Percentiles rank a stretch among this genome's conserved stretches.
phyloP scores from a whole-genome alignment of 1,140 invertebrate species.

The Tetranychus cinnabarinus region DNA sequence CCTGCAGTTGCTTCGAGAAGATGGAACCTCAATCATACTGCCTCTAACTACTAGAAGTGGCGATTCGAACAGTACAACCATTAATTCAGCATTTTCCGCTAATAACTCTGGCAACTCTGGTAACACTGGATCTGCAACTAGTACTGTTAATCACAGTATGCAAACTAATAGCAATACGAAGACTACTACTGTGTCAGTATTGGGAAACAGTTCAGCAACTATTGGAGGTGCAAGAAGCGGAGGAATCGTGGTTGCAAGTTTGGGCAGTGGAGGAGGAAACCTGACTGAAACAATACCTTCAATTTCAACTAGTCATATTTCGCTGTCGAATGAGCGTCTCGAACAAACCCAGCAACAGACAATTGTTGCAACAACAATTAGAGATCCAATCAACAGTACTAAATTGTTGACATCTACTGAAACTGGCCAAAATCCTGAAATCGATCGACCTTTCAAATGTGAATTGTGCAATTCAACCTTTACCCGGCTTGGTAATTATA shows the following conservation, averaged over 20 bases:
- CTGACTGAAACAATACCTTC: background rate
- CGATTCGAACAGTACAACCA: constrained; percentile 24
- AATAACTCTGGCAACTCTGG: background rate
- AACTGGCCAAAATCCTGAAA: background rate
- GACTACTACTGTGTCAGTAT: too few species aligned
- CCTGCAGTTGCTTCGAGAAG: constrained; percentile 6
- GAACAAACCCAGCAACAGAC: background rate
- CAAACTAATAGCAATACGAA: background rate
- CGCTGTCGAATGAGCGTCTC: background rate
- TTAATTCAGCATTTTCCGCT: background rate
- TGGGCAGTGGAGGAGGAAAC: background rate
- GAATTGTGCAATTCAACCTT: constrained; percentile 19
- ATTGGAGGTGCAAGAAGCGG: background rate
- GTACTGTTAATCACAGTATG: background rate
- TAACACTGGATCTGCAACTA: background rate
- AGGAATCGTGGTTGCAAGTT: background rate
- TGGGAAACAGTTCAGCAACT: too few species aligned
- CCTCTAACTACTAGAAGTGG: background rate
- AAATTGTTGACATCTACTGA: background rate
- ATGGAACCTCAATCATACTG: constrained; percentile 7
- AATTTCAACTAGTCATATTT: background rate
- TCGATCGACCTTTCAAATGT: constrained; percentile 29
- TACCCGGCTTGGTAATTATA: constrained; percentile 15
- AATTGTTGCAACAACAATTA: background rate
- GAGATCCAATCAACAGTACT: background rate